These are phyloP conservation scores for Phalloptychus januarius DNA, from an alignment of 2,797 vertebrate genomes.

Conservation along the genomic window DNA sequence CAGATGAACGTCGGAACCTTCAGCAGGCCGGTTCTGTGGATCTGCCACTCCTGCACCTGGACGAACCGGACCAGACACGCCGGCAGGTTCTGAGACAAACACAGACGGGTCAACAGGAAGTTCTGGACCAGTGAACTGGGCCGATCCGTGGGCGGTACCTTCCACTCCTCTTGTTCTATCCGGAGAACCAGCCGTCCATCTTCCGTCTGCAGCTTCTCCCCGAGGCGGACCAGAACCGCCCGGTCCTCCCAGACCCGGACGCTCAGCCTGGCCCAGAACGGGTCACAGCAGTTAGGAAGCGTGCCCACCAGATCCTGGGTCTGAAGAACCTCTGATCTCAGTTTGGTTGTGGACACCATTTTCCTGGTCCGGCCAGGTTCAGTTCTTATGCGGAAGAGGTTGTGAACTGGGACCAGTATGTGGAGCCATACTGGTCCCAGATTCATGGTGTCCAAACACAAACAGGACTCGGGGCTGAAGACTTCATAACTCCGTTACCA, in stretches of 20 bases:
- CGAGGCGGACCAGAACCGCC: conserved; percentile 85
- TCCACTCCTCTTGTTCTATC: conserved; percentile 96
- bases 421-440: too few relatives aligned
- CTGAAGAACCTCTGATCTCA: not conserved
- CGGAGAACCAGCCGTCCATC: conserved; percentile 88
- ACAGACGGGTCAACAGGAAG: not conserved
- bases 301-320: not conserved
- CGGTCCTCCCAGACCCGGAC: conserved; percentile 89
- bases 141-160: conserved; percentile 75
- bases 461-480: not conserved
- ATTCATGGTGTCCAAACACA: not conserved
- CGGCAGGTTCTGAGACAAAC: conserved; percentile 82
- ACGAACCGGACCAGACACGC: conserved; percentile 85
- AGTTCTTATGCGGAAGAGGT: too few relatives aligned
- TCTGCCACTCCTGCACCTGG: conserved; percentile 93
- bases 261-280: conserved; percentile 55
- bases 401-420: too few relatives aligned
- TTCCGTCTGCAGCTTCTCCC: conserved; percentile 86
- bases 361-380: not conserved
- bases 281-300: not conserved
- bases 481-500: not conserved
- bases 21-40: conserved; percentile 88
- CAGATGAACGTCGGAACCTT: conserved; percentile 89
- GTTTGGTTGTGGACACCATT: not conserved
- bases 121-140: not conserved